Conservation (phyloP, 2,797 vertebrate species). For the Perodicticus potto region DNA sequence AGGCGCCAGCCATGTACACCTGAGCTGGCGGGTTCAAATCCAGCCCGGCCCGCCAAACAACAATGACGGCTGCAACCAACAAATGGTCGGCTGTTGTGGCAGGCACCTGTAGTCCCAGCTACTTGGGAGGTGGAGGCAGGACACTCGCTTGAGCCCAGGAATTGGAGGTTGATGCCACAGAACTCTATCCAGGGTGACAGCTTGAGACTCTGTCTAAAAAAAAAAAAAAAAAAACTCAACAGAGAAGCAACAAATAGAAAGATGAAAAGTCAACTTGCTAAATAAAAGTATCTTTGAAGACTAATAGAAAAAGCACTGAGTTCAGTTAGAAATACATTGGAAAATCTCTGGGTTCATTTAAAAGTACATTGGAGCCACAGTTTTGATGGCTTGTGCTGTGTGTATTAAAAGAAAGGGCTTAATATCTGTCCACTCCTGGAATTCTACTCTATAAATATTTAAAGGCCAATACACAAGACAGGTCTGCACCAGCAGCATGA, state of each 20-base stretch:
- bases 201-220: too few relatives aligned
- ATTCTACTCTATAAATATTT: slow-evolving; percentile 53
- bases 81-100: too few relatives aligned
- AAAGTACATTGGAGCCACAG: neutral
- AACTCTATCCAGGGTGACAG: too few relatives aligned
- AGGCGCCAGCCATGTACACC: too few relatives aligned
- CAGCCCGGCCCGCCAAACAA: too few relatives aligned
- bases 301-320: neutral
- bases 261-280: neutral
- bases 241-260: neutral
- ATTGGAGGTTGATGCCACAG: too few relatives aligned
- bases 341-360: neutral
- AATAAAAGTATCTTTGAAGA: neutral
- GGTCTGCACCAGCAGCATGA: neutral
- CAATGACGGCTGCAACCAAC: too few relatives aligned
- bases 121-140: too few relatives aligned
- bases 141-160: too few relatives aligned
- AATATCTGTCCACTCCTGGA: neutral
- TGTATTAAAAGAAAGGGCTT: slow-evolving; percentile 12
- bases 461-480: neutral
- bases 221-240: neutral
- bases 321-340: neutral
- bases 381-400: neutral
- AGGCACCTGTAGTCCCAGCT: too few relatives aligned
- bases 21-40: too few relatives aligned